Evolutionary conservation across 2,888 invertebrate species (phyloP).

Genomic region (Spilarctia lutea): DNA sequence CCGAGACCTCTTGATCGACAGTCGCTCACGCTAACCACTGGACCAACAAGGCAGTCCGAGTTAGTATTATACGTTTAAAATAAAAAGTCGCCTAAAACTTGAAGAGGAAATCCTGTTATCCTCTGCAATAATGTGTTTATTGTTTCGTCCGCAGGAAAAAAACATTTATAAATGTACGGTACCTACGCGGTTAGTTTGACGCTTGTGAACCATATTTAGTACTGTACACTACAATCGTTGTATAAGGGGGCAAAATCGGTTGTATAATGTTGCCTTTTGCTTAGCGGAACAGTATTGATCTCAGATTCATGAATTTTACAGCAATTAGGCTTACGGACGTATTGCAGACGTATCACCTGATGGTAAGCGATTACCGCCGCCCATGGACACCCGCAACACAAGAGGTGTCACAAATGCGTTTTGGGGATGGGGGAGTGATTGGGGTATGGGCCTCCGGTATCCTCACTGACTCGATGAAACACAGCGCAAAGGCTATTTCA

Average conservation of each 20-base stretch:
- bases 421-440: too few relatives aligned
- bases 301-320: neutral
- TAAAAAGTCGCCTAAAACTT: neutral
- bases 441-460: too few relatives aligned
- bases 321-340: too few relatives aligned
- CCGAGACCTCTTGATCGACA: too few relatives aligned
- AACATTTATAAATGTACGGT: neutral
- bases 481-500: too few relatives aligned
- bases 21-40: too few relatives aligned
- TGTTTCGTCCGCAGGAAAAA: conserved; percentile 1
- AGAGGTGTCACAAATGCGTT: too few relatives aligned
- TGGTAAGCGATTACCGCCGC: too few relatives aligned
- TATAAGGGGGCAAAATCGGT: neutral
- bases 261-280: neutral
- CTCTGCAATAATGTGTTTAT: neutral
- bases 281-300: neutral
- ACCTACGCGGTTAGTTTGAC: neutral
- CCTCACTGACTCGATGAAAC: too few relatives aligned
- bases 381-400: too few relatives aligned
- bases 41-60: too few relatives aligned
- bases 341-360: too few relatives aligned
- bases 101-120: neutral
- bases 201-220: neutral
- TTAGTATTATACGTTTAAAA: neutral
- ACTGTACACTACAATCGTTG: neutral